A percentile compares a stretch with the other conserved stretches of the same genome.
Evolutionary conservation across 2,888 invertebrate genomes (phyloP).

Genomic region (Protonemura montana): DNA sequence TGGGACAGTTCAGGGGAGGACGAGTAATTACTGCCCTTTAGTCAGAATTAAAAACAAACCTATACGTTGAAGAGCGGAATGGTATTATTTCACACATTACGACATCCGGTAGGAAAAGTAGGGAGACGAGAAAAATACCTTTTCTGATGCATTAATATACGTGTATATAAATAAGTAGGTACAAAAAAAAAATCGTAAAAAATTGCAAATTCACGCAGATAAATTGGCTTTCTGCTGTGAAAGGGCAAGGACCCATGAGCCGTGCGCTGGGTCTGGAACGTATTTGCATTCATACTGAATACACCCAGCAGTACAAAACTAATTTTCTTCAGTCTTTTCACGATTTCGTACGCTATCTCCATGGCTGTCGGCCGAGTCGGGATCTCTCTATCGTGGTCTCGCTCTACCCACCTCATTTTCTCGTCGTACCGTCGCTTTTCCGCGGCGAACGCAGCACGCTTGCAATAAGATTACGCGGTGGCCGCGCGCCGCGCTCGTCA

Average conservation of each 20-base stretch:
- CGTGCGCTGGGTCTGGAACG: neutral
- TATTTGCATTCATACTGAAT: conserved; percentile 42
- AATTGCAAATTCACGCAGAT: conserved; percentile 21
- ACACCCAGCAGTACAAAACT: conserved; percentile 31
- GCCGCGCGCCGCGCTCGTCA: neutral
- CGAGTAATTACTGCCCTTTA: neutral
- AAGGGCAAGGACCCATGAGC: conserved; percentile 7
- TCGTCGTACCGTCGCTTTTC: neutral
- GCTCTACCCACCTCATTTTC: neutral
- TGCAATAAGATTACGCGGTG: neutral
- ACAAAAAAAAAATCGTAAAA: neutral
- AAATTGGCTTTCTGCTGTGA: conserved; percentile 15
- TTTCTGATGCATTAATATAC: neutral
- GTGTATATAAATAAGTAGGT: too few relatives aligned
- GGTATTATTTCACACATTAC: neutral
- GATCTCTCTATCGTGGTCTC: neutral
- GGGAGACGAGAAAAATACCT: neutral
- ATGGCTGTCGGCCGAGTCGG: neutral
- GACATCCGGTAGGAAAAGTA: neutral
- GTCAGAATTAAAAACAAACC: neutral
- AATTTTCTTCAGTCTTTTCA: conserved; percentile 36
- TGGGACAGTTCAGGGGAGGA: neutral
- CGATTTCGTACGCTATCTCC: neutral
- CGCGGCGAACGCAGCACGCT: neutral
- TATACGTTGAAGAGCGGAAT: neutral